These are phyloP conservation scores for Cichladusa arquata DNA, from an alignment of 2,113 vertebrate genomes.

Conservation along the genomic window DNA sequence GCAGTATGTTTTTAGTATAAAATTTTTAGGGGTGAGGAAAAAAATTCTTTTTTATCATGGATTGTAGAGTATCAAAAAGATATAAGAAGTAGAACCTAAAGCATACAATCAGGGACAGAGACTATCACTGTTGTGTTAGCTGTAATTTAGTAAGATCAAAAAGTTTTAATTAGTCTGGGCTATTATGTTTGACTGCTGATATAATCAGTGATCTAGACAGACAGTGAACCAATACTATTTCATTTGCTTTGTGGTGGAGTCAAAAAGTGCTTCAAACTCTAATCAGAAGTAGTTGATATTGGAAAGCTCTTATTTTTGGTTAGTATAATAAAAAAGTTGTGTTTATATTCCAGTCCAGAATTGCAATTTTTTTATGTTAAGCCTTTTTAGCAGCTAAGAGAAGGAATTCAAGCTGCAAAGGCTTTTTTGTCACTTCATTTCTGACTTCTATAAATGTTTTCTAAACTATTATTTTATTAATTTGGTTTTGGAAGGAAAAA, in stretches of 20 bases:
- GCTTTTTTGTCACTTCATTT: neutral
- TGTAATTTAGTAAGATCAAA: neutral
- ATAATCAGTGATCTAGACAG: neutral
- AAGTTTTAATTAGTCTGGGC: neutral
- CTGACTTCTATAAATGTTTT: neutral
- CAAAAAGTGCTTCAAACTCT: neutral
- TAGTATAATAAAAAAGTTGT: neutral
- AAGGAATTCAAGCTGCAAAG: neutral
- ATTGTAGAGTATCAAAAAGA: neutral
- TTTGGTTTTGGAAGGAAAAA: neutral
- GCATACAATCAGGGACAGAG: neutral
- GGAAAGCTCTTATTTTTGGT: neutral
- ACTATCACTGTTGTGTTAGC: neutral
- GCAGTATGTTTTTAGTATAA: neutral
- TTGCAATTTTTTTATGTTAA: neutral
- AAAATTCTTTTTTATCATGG: neutral
- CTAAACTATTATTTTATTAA: constrained; percentile 33
- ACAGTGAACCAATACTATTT: neutral
- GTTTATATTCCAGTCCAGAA: neutral
- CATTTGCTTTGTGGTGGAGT: neutral
- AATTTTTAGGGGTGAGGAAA: neutral
- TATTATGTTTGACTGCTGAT: neutral
- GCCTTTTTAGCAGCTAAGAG: neutral
- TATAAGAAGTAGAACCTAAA: neutral
- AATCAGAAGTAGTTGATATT: neutral